Conservation (phyloP, 2,888 invertebrate genomes). For the Acanthoscelides obtectus region DNA sequence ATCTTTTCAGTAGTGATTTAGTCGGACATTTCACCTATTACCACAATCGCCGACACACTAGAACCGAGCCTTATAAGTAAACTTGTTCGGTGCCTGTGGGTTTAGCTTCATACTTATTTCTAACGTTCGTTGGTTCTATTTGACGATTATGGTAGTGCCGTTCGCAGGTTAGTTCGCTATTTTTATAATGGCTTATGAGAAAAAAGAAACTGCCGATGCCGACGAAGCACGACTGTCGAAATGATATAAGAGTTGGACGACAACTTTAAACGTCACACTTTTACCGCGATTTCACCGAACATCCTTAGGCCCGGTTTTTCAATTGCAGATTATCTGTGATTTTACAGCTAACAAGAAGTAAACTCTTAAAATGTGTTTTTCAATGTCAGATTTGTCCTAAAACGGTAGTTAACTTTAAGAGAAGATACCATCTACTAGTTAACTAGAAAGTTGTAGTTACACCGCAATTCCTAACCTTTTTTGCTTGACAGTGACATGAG, state of each 20-base stretch:
- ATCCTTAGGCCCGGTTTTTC: too few species aligned
- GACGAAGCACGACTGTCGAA: background rate
- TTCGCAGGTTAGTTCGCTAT: background rate
- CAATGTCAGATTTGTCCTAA: too few species aligned
- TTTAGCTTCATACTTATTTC: background rate
- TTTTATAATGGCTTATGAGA: background rate
- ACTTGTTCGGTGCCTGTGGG: background rate
- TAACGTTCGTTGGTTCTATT: background rate
- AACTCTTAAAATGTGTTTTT: too few species aligned
- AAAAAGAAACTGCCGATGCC: background rate
- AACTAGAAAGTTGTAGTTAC: too few species aligned
- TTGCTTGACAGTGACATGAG: too few species aligned
- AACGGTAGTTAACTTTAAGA: too few species aligned
- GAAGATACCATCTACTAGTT: too few species aligned
- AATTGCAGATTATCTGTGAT: too few species aligned
- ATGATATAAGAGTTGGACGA: background rate
- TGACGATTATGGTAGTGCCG: background rate
- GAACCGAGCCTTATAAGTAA: background rate
- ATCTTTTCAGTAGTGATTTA: background rate
- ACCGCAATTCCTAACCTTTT: too few species aligned
- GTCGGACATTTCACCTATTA: background rate
- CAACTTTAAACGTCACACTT: too few species aligned
- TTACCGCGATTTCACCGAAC: too few species aligned
- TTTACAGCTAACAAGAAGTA: too few species aligned
- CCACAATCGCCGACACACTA: background rate